These are phyloP conservation scores for Emydura subglobosa DNA, from an alignment of 2,113 vertebrate genomes.

Conservation along the genomic window DNA sequence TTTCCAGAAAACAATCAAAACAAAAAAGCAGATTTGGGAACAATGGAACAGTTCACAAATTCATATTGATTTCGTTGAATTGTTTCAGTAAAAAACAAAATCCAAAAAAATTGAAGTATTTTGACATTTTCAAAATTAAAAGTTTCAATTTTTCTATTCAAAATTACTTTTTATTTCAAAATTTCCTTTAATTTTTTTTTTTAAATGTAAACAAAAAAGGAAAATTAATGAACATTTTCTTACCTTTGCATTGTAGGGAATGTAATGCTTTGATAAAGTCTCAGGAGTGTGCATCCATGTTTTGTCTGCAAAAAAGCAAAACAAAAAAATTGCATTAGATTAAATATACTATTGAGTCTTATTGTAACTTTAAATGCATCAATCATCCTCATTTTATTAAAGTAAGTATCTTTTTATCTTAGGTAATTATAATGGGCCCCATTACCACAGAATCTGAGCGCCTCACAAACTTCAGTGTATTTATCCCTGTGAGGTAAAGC, in stretches of 20 bases:
- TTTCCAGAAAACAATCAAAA: background rate
- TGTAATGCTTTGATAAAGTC: slow-evolving; percentile 97
- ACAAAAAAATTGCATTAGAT: slow-evolving; percentile 57
- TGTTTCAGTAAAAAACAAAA: background rate
- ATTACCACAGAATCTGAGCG: rapidly evolving
- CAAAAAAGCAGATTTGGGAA: background rate
- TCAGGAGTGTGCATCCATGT: slow-evolving; percentile 99
- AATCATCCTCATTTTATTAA: background rate
- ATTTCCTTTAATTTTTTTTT: background rate
- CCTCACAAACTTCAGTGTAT: background rate
- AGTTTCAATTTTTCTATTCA: background rate
- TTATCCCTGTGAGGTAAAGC: background rate
- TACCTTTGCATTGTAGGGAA: slow-evolving; percentile 98
- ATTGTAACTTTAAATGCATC: background rate
- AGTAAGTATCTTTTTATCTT: background rate
- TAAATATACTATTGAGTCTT: slow-evolving; percentile 42
- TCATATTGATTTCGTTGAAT: background rate
- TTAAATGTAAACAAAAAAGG: background rate
- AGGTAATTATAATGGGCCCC: background rate
- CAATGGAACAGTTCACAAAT: background rate
- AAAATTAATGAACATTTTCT: slow-evolving; percentile 48
- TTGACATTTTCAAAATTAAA: background rate
- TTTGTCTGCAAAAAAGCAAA: slow-evolving; percentile 92
- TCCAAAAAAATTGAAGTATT: background rate
- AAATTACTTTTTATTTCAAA: background rate